Evolutionary conservation across 1,140 invertebrate genomes (phyloP).

Genomic region (Heterodera schachtii): DNA sequence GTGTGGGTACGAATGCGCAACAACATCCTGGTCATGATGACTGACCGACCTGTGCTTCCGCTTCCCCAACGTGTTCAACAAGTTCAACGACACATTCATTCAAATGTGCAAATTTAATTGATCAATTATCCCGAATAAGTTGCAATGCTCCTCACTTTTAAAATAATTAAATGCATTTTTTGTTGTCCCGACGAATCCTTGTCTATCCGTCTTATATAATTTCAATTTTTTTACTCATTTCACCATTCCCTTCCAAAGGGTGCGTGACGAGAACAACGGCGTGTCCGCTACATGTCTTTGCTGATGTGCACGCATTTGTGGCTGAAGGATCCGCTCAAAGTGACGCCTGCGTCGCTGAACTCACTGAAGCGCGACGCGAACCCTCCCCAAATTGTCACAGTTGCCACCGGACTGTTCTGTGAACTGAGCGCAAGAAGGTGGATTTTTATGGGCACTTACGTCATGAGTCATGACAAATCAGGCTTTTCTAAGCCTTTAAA

Average conservation of each 20-base stretch:
- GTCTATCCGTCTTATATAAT: too few species aligned
- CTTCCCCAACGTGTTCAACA: conserved; percentile 38
- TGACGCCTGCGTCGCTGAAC: conserved; percentile 88
- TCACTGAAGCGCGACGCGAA: conserved; percentile 80
- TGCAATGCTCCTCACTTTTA: too few species aligned
- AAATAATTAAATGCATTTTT: too few species aligned
- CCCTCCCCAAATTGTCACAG: conserved; percentile 70
- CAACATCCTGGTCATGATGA: conserved; percentile 44
- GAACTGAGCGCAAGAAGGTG: conserved; percentile 79
- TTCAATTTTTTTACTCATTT: too few species aligned
- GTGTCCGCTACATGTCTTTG: conserved; percentile 81
- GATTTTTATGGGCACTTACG: too few species aligned
- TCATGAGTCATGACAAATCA: too few species aligned
- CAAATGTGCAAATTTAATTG: conserved; percentile 18
- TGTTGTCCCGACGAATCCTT: too few species aligned
- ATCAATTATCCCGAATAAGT: too few species aligned
- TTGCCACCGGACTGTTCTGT: conserved; percentile 81
- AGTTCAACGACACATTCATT: conserved; percentile 43
- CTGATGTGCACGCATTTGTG: conserved; percentile 85
- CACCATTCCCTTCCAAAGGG: too few species aligned
- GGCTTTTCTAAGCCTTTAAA: too few species aligned
- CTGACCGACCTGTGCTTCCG: conserved; percentile 41
- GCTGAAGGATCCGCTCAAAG: conserved; percentile 90
- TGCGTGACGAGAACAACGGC: conserved; percentile 75
- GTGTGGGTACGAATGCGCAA: conserved; percentile 38